A percentile compares a stretch with the other conserved stretches of the same genome.
These are phyloP conservation scores for Eurytoma californica DNA, from an alignment of 2,888 invertebrate species.

Conservation along the genomic window DNA sequence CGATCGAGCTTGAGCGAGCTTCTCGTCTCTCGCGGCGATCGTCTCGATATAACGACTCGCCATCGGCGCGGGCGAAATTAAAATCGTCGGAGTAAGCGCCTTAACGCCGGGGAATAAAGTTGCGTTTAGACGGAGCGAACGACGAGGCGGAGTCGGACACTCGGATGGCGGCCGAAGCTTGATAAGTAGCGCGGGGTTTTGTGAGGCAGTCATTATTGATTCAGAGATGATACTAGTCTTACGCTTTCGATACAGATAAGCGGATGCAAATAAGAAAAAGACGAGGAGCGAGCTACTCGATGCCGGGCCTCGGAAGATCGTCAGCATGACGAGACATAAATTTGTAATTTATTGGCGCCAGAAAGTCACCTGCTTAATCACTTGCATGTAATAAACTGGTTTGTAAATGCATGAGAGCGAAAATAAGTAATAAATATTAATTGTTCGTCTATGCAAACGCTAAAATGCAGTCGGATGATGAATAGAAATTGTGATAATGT, in stretches of 20 bases:
- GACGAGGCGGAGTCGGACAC: slow-evolving; percentile 19
- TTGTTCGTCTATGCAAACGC: slow-evolving; percentile 22
- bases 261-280: slow-evolving; percentile 33
- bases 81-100: slow-evolving; percentile 6
- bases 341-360: slow-evolving; percentile 52
- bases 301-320: slow-evolving; percentile 13
- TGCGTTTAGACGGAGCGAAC: slow-evolving; percentile 8
- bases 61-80: slow-evolving; percentile 35
- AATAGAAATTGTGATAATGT: background rate
- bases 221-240: slow-evolving; percentile 48
- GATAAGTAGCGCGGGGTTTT: slow-evolving; percentile 4
- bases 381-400: slow-evolving; percentile 40
- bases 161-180: slow-evolving; percentile 17
- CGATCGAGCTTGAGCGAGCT: slow-evolving; percentile 58
- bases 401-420: slow-evolving; percentile 22
- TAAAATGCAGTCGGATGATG: background rate
- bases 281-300: slow-evolving; percentile 13
- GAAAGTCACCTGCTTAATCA: slow-evolving; percentile 52
- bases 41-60: slow-evolving; percentile 14
- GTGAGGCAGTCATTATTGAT: slow-evolving; percentile 37
- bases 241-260: slow-evolving; percentile 42
- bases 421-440: slow-evolving; percentile 38
- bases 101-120: slow-evolving; percentile 36
- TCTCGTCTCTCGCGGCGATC: slow-evolving; percentile 59
- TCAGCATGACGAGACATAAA: slow-evolving; percentile 51